Percentiles rank a stretch among this genome's conserved stretches.
Evolutionary conservation across 2,888 invertebrate genomes (phyloP).

Genomic region (Asteroscopus sphinx): DNA sequence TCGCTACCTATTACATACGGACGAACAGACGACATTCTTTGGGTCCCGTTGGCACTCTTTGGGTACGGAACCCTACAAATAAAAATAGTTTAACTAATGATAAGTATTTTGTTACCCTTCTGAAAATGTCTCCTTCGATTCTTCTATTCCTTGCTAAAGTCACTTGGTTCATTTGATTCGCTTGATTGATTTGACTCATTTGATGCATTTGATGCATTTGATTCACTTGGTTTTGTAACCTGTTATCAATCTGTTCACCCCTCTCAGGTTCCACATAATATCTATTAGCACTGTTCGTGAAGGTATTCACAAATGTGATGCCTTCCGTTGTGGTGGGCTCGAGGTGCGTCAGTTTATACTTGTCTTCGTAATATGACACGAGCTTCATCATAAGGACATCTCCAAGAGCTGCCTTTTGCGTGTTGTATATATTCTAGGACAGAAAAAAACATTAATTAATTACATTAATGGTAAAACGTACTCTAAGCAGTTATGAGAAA

Average conservation of each 20-base stretch:
- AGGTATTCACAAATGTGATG: conserved; percentile 18
- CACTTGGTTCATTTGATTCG: too few species aligned
- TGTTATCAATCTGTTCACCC: not conserved
- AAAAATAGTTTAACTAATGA: too few species aligned
- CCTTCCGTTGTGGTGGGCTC: conserved; percentile 48
- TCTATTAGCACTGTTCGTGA: conserved; percentile 23
- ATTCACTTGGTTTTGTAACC: not conserved
- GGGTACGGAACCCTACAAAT: too few species aligned
- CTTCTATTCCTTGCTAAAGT: too few species aligned
- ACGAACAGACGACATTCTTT: too few species aligned
- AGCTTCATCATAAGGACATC: conserved; percentile 79
- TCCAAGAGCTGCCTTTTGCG: conserved; percentile 64
- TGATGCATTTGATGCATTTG: too few species aligned
- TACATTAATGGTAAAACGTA: not conserved
- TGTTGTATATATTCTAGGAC: conserved; percentile 54
- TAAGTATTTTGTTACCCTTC: too few species aligned
- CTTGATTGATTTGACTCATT: too few species aligned
- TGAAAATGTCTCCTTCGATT: too few species aligned
- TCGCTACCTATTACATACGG: too few species aligned
- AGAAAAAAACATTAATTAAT: conserved; percentile 14
- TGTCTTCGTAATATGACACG: conserved; percentile 78
- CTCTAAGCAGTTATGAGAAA: not conserved
- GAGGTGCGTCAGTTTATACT: conserved; percentile 67
- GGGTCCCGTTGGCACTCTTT: too few species aligned
- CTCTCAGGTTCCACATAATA: conserved; percentile 17